These are phyloP conservation scores for Gallinago paraguaiae DNA, from an alignment of 2,113 vertebrate genomes.

Conservation along the genomic window DNA sequence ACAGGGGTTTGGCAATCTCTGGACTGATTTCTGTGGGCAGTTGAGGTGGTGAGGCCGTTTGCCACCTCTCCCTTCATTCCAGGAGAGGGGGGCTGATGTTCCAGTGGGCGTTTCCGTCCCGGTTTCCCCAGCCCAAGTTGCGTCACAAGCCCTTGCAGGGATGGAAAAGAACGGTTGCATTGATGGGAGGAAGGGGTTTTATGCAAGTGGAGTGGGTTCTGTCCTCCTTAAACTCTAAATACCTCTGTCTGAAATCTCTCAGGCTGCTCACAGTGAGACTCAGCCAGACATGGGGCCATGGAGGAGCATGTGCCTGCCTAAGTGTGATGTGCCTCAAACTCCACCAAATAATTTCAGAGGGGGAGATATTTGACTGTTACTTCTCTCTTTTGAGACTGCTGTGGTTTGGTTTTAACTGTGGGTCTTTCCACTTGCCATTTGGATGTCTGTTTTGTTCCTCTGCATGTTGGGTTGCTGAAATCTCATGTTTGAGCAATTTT, in stretches of 20 bases:
- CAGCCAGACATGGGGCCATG: not conserved
- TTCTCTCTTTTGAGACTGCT: slow-evolving; percentile 68
- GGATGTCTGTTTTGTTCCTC: slow-evolving; percentile 51
- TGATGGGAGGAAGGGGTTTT: slow-evolving; percentile 18
- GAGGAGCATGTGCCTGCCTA: not conserved
- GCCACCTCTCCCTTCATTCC: slow-evolving; percentile 45
- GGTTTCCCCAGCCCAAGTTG: slow-evolving; percentile 40
- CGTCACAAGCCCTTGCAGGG: slow-evolving; percentile 10
- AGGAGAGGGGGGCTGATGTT: not conserved
- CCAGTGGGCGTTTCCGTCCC: slow-evolving; percentile 12
- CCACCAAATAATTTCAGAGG: not conserved
- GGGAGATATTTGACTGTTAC: slow-evolving; percentile 17
- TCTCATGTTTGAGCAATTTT: slow-evolving; percentile 47
- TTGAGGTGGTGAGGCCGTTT: slow-evolving; percentile 21
- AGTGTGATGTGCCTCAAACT: slow-evolving; percentile 16
- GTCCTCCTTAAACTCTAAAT: not conserved
- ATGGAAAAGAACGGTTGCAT: slow-evolving; percentile 7
- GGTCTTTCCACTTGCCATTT: slow-evolving; percentile 63
- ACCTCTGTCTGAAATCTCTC: not conserved
- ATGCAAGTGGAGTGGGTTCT: not conserved
- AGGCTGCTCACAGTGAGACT: rapidly evolving
- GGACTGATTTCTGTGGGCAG: slow-evolving; percentile 36
- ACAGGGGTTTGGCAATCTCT: slow-evolving; percentile 43
- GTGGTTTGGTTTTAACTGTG: slow-evolving; percentile 72
- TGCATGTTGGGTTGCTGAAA: slow-evolving; percentile 55